These are phyloP conservation scores for Halichoerus grypus DNA, from an alignment of 2,113 vertebrate genomes.

Conservation along the genomic window DNA sequence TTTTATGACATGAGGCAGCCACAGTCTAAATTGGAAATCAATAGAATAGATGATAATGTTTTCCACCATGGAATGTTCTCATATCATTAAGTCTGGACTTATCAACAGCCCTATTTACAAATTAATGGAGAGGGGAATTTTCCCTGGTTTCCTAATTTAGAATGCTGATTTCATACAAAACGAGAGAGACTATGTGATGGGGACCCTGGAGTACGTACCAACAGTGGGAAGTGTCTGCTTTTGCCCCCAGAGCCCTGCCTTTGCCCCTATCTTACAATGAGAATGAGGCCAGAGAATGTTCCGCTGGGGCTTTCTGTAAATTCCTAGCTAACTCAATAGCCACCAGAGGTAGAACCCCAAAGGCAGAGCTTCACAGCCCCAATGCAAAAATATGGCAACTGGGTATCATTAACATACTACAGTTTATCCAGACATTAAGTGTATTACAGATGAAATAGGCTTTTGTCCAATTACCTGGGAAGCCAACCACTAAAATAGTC, in stretches of 20 bases:
- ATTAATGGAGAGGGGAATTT: neutral
- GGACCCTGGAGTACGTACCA: neutral
- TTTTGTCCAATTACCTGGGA: neutral
- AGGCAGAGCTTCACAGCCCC: neutral
- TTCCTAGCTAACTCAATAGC: neutral
- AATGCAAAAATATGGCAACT: neutral
- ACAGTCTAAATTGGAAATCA: neutral
- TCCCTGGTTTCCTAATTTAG: slow-evolving; percentile 5
- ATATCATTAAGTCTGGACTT: slow-evolving; percentile 14
- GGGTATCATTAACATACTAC: neutral
- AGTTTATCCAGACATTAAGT: neutral
- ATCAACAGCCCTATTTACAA: slow-evolving; percentile 30
- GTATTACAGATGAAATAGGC: neutral
- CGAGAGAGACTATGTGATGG: neutral
- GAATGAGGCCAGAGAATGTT: neutral
- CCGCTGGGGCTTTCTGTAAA: neutral
- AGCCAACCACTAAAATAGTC: neutral
- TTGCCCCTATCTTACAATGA: neutral
- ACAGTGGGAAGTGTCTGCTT: neutral
- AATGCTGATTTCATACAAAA: neutral
- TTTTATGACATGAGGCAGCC: slow-evolving; percentile 41
- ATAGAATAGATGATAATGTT: neutral
- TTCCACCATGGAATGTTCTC: neutral
- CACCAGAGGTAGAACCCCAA: neutral
- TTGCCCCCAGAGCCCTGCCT: neutral